phyloP scores from a whole-genome alignment of 2,113 vertebrate species.

The Meriones unguiculatus region DNA sequence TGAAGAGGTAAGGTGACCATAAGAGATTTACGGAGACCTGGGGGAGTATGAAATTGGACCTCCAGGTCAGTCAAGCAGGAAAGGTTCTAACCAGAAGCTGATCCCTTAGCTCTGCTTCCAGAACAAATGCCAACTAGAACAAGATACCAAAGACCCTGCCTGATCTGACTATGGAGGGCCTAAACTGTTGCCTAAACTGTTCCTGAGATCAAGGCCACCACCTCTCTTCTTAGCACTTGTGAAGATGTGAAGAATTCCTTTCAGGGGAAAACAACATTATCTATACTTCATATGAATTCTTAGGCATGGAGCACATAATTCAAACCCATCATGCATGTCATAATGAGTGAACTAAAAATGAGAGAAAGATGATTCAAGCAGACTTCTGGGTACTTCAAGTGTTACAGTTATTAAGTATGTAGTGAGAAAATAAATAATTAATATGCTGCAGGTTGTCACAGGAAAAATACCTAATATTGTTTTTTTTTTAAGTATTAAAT shows the following conservation, averaged over 20 bases:
- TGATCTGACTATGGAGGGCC: background rate
- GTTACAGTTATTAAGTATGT: background rate
- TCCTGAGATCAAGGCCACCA: background rate
- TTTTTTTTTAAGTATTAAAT: slow-evolving; percentile 32
- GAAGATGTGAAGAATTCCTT: slow-evolving; percentile 7
- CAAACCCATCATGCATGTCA: background rate
- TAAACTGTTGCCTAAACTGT: background rate
- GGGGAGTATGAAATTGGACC: background rate
- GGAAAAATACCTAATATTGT: background rate
- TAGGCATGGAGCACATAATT: background rate
- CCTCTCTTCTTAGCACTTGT: background rate
- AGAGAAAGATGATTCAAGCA: background rate
- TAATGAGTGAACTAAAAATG: background rate
- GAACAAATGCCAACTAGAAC: background rate
- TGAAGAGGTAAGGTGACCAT: background rate
- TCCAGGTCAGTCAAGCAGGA: background rate
- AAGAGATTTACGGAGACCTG: background rate
- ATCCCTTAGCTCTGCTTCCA: background rate
- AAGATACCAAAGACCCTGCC: background rate
- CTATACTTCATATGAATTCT: background rate
- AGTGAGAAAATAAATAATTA: background rate
- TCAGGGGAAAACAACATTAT: background rate
- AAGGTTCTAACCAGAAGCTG: background rate
- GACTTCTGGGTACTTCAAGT: background rate
- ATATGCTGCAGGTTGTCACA: background rate